phyloP scores from a whole-genome alignment of 2,797 vertebrate species.

The Morelia viridis region DNA sequence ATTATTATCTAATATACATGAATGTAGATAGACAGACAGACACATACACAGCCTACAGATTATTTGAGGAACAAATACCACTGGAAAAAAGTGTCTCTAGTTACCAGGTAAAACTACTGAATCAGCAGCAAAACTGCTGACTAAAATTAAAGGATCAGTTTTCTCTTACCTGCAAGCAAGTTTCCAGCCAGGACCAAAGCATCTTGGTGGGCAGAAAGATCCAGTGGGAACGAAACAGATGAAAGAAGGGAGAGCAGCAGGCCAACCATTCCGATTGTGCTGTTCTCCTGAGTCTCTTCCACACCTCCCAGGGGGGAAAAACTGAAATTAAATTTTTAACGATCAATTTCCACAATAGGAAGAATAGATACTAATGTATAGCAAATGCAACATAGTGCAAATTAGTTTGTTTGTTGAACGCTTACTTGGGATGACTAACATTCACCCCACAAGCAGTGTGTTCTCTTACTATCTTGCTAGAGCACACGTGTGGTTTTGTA shows the following conservation, averaged over 20 bases:
- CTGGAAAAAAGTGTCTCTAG: too few species aligned
- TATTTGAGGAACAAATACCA: too few species aligned
- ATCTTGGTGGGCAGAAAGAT: constrained; percentile 94
- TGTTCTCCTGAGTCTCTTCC: constrained; percentile 81
- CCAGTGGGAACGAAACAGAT: constrained; percentile 94
- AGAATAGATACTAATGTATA: not conserved
- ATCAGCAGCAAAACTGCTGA: not conserved
- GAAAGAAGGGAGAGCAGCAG: constrained; percentile 92
- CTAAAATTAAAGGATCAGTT: not conserved
- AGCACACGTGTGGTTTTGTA: not conserved
- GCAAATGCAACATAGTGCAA: not conserved
- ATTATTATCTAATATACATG: too few species aligned
- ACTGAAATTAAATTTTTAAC: constrained; percentile 70
- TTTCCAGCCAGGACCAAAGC: constrained; percentile 91
- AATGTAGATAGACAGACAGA: too few species aligned
- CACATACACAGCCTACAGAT: too few species aligned
- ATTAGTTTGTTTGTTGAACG: not conserved
- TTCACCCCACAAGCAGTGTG: too few species aligned
- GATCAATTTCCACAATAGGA: not conserved
- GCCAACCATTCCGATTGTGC: constrained; percentile 86
- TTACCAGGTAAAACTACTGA: too few species aligned
- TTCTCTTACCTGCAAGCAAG: constrained; percentile 85
- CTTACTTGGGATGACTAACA: not conserved
- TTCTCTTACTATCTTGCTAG: too few species aligned
- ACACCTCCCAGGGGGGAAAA: constrained; percentile 77